phyloP scores from a whole-genome alignment of 2,113 vertebrate species.

The Tursiops truncatus region DNA sequence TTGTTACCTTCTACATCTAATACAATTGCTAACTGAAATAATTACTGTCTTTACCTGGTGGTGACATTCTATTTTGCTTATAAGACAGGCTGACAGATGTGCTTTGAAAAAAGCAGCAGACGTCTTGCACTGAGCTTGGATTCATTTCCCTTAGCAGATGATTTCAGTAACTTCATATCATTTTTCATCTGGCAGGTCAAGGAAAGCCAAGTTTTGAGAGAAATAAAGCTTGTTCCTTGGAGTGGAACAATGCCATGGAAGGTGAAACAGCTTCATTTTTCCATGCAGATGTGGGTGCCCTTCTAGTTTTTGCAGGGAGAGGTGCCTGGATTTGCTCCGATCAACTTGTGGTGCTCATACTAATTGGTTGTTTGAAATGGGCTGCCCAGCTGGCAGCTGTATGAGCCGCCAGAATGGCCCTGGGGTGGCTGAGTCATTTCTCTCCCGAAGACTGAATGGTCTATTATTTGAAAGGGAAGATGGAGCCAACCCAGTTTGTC shows the following conservation, averaged over 20 bases:
- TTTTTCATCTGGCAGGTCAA: constrained; percentile 75
- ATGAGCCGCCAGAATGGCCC: constrained; percentile 61
- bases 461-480: constrained; percentile 71
- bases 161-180: constrained; percentile 36
- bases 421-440: constrained; percentile 65
- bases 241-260: constrained; percentile 83
- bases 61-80: background rate
- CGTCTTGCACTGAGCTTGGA: background rate
- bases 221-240: constrained; percentile 82
- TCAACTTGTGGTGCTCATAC: constrained; percentile 46
- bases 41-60: background rate
- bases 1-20: background rate
- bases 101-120: constrained; percentile 35
- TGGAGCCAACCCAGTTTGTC: constrained; percentile 62
- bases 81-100: background rate
- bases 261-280: constrained; percentile 84
- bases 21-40: constrained; percentile 39
- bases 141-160: constrained; percentile 17
- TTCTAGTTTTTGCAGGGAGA: constrained; percentile 74
- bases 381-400: constrained; percentile 43
- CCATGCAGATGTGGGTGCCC: constrained; percentile 81
- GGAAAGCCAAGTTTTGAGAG: constrained; percentile 82
- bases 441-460: constrained; percentile 63
- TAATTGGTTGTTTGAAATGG: constrained; percentile 58
- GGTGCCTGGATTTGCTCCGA: constrained; percentile 71